phyloP scores from a whole-genome alignment of 2,113 vertebrate species.

The Micronycteris hirsuta region DNA sequence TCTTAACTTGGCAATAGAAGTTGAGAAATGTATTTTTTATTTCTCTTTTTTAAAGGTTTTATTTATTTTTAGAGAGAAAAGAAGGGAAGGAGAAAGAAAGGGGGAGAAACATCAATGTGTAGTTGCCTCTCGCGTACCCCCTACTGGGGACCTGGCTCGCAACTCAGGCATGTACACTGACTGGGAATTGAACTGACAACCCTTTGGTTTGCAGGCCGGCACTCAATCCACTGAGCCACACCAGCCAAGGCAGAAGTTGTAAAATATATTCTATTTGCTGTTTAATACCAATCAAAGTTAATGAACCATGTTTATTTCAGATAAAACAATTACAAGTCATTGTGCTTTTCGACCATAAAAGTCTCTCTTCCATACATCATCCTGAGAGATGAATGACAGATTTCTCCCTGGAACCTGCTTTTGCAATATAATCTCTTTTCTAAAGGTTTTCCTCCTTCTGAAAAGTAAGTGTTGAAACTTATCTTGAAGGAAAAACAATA shows the following conservation, averaged over 20 bases:
- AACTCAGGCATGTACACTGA: too few species aligned
- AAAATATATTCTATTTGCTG: slow-evolving; percentile 2
- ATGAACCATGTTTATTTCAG: slow-evolving; percentile 39
- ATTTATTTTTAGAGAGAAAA: too few species aligned
- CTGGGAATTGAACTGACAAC: too few species aligned
- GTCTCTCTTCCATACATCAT: not conserved
- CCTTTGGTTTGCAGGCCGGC: too few species aligned
- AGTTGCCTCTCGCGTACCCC: too few species aligned
- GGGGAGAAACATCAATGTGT: too few species aligned
- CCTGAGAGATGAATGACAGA: not conserved
- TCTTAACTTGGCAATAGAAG: not conserved
- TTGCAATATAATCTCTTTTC: not conserved
- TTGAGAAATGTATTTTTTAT: not conserved
- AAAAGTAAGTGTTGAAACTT: not conserved
- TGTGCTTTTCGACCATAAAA: not conserved
- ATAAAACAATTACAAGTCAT: not conserved
- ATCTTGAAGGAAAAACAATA: not conserved
- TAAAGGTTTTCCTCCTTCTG: not conserved
- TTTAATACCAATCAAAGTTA: slow-evolving; percentile 32
- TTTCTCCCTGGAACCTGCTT: not conserved
- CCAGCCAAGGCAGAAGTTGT: too few species aligned
- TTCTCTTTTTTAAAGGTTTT: too few species aligned
- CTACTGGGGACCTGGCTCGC: too few species aligned
- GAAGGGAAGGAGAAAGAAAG: too few species aligned
- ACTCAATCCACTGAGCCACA: too few species aligned